A percentile compares a stretch with the other conserved stretches of the same genome.
phyloP scores from a whole-genome alignment of 2,113 vertebrate species.

The Phainopepla nitens region DNA sequence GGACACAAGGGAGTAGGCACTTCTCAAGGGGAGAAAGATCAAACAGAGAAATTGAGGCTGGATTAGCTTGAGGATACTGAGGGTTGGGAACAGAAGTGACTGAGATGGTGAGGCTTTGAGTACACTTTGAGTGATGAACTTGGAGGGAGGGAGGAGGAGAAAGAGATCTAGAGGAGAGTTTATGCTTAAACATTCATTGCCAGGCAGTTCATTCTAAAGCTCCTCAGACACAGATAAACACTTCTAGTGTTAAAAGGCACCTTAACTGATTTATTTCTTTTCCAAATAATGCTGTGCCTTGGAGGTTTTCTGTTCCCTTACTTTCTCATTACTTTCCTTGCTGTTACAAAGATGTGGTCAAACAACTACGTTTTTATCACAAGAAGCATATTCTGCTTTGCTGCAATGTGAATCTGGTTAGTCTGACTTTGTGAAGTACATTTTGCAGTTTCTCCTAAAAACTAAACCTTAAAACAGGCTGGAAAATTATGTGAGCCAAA shows the following conservation, averaged over 20 bases:
- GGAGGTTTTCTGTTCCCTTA: neutral
- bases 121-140: neutral
- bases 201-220: neutral
- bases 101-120: neutral
- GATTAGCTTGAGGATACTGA: neutral
- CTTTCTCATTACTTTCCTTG: neutral
- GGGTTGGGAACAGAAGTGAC: neutral
- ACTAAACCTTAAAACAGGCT: neutral
- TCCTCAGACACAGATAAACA: neutral
- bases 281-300: neutral
- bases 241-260: neutral
- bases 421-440: neutral
- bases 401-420: neutral
- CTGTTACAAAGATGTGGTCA: neutral
- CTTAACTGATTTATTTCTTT: neutral
- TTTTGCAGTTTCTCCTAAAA: neutral
- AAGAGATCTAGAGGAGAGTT: neutral
- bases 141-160: neutral
- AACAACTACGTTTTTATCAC: neutral
- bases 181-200: neutral
- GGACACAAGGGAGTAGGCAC: neutral
- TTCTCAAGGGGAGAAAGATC: neutral
- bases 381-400: neutral
- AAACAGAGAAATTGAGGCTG: neutral
- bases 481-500: neutral